These are phyloP conservation scores for Peromyscus melanophrys DNA, from an alignment of 2,797 vertebrate species.

Conservation along the genomic window DNA sequence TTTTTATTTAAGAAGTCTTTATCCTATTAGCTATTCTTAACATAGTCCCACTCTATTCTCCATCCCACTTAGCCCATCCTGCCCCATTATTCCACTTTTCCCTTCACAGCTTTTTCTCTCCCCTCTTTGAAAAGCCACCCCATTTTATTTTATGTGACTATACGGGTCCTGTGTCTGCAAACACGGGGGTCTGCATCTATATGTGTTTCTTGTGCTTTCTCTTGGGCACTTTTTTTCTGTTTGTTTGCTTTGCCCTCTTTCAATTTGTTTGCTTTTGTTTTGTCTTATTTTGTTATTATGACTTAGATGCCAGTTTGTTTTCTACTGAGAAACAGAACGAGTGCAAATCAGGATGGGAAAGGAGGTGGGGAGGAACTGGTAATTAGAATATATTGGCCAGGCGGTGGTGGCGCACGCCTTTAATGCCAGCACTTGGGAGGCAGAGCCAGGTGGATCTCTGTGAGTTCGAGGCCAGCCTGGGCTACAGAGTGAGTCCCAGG, in stretches of 20 bases:
- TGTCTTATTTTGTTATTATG: background rate
- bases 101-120: background rate
- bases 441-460: too few species aligned
- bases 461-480: too few species aligned
- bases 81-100: background rate
- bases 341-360: background rate
- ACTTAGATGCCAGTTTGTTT: background rate
- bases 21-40: background rate
- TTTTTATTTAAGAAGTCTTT: background rate
- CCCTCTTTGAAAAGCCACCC: background rate
- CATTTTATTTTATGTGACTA: background rate
- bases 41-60: background rate
- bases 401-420: too few species aligned
- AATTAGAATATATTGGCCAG: background rate
- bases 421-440: too few species aligned
- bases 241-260: background rate
- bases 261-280: background rate
- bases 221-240: background rate
- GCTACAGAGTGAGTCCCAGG: too few species aligned
- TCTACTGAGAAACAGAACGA: background rate
- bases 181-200: background rate
- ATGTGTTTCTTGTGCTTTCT: background rate
- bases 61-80: background rate
- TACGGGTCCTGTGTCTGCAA: background rate
- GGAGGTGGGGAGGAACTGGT: background rate